Conservation (phyloP, 1,140 invertebrate species). For the Leptestheria dahalacensis region DNA sequence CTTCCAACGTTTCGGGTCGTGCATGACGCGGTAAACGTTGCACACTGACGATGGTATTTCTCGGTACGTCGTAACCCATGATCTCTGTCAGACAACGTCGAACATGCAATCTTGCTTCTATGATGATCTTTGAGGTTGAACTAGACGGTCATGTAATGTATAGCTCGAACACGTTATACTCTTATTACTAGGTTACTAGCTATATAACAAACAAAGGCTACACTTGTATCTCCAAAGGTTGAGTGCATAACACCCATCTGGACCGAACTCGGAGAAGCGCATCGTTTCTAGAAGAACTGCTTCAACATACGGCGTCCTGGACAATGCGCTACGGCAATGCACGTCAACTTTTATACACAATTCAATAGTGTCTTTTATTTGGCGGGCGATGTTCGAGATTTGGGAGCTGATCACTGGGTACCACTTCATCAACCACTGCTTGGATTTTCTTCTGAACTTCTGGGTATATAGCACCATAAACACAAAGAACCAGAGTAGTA, state of each 20-base stretch:
- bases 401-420: constrained; percentile 23
- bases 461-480: constrained; percentile 22
- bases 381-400: no score
- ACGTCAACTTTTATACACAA: no score
- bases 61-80: constrained; percentile 26
- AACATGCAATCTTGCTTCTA: no score
- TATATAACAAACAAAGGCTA: no score
- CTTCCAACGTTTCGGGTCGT: constrained; percentile 28
- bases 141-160: no score
- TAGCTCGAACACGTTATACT: no score
- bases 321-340: neutral
- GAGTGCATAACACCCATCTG: constrained; percentile 20
- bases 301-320: constrained; percentile 19
- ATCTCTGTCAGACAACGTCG: no score
- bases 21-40: constrained; percentile 29
- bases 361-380: no score
- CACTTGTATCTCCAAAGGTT: constrained; percentile 18
- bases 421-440: constrained; percentile 25
- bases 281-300: constrained; percentile 20
- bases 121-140: no score
- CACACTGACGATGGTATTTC: constrained; percentile 26
- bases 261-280: constrained; percentile 20
- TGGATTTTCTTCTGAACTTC: constrained; percentile 24
- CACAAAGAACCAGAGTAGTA: constrained; percentile 10
- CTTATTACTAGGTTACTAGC: no score